phyloP scores from a whole-genome alignment of 2,113 vertebrate species.

The Eonycteris spelaea region DNA sequence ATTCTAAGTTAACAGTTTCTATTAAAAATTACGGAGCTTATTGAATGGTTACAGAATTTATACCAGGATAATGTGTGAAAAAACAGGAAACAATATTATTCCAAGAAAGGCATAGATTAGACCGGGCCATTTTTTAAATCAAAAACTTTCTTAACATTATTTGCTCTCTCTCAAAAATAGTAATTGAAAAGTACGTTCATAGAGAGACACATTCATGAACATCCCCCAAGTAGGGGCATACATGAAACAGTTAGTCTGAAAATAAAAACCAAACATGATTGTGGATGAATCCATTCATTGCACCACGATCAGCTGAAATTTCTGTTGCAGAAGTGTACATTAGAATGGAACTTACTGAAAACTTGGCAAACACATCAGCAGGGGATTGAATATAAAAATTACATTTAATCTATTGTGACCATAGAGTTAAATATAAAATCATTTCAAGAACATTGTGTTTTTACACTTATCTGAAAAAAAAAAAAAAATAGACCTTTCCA shows the following conservation, averaged over 20 bases:
- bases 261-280: conserved; percentile 46
- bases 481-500: not conserved
- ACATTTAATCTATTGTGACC: conserved; percentile 40
- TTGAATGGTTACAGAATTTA: not conserved
- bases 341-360: conserved; percentile 8
- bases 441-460: not conserved
- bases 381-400: conserved; percentile 49
- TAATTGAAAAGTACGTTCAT: not conserved
- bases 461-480: not conserved
- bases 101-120: not conserved
- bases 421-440: conserved; percentile 52
- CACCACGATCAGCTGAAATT: not conserved
- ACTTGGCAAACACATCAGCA: not conserved
- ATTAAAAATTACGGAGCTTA: not conserved
- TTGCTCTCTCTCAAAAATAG: conserved; percentile 28
- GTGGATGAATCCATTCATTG: not conserved
- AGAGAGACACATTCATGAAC: not conserved
- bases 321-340: not conserved
- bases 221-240: not conserved
- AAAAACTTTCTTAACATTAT: not conserved
- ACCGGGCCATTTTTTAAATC: conserved; percentile 27
- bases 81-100: conserved; percentile 43
- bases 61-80: not conserved
- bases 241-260: not conserved
- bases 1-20: not conserved